Base-by-base conservation (phyloP, 2,113 vertebrate species). In the Sander vitreus region DNA sequence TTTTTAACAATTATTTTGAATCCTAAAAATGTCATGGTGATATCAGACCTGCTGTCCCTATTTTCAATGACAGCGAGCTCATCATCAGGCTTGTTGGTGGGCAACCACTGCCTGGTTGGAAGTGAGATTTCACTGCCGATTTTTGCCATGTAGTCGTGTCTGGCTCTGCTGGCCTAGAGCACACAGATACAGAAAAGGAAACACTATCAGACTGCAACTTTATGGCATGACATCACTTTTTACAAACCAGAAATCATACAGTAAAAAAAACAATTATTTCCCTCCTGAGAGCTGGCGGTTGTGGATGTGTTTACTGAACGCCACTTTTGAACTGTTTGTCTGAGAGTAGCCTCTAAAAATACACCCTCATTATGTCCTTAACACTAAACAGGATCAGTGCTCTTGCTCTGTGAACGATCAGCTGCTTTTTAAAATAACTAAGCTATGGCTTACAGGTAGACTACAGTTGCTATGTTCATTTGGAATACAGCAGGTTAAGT, bases 121-220 rank as follows among this genome's bases (percentile, higher is more conserved):
- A 95, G 94, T 51, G 96, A 96, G 47, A 90, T 93, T 43, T 96
- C 95, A 33, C 96, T 96, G 91, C 92, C 96, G 89, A 97, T 94
- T 91, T 96, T 96, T 10, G 97, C 96, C 97, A 99, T 99, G 80
- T 78, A 94, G 95, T 94, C 93, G 66, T 68, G 25, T 93, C 83
- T 83, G 87, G 90, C 83, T 86, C 73, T 70, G 71, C 16, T n/a
- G 67, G 55, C 73, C 81, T 86, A 85, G 1, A 45, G 54, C 81
- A 85, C 78, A 80, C 73, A 87, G 45, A 58, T 1, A 81, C 62
- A 81, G 83, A 88, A 43, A 43, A 11, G 10, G 4, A 92, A 91
- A 88, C 59, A 23, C 88, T 84, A 6, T 57, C 64, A 3, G 50
- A 25, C 36, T 21, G n/a, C 12, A 23, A 53, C 3, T 1, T 48